Conservation (phyloP, 2,797 vertebrate species). For the Apodemus agrarius region DNA sequence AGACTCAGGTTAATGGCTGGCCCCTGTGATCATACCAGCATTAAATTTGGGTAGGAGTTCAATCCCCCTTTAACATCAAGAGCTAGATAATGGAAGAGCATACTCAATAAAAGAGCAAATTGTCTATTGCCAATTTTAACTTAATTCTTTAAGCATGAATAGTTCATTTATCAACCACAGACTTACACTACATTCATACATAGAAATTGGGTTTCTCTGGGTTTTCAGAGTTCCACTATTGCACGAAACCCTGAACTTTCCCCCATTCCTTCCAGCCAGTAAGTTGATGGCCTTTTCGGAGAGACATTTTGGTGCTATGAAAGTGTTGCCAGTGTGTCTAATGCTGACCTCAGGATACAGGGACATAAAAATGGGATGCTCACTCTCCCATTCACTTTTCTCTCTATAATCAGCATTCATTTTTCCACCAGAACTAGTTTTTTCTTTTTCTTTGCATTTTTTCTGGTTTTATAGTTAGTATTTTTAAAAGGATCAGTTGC, state of each 20-base stretch:
- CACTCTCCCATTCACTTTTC: background rate
- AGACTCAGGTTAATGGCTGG: background rate
- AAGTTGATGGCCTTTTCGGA: background rate
- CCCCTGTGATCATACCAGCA: background rate
- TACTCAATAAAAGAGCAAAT: background rate
- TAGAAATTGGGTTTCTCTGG: background rate
- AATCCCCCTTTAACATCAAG: background rate
- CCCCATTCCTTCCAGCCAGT: background rate
- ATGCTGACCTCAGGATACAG: background rate
- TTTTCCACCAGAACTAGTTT: background rate
- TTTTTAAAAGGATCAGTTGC: background rate
- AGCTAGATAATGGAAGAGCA: background rate
- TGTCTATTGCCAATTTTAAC: background rate
- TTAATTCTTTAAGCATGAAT: background rate
- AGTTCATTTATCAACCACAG: background rate
- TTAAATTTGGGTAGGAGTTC: background rate
- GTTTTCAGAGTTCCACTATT: background rate
- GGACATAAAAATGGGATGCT: background rate
- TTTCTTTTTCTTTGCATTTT: constrained; percentile 15
- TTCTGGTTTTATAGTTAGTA: background rate
- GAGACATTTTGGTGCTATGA: background rate
- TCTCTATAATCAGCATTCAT: background rate
- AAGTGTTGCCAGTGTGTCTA: background rate
- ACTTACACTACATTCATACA: background rate
- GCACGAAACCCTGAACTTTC: background rate